These are phyloP conservation scores for Varecia variegata DNA, from an alignment of 2,797 vertebrate genomes.

Conservation along the genomic window DNA sequence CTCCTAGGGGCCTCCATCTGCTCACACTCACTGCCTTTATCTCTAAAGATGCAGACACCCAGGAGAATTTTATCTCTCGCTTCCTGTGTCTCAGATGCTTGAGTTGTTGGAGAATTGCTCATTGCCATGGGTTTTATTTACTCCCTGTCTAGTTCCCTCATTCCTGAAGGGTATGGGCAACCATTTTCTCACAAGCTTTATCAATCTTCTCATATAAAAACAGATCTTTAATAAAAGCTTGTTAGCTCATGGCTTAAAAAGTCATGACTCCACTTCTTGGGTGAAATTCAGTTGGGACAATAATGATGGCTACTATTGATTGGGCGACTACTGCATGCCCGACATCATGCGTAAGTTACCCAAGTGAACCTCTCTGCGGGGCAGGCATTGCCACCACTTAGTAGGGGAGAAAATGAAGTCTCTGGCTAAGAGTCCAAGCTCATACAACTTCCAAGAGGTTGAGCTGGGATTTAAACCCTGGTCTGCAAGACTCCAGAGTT, in stretches of 20 bases:
- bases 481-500: neutral
- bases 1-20: neutral
- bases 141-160: neutral
- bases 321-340: neutral
- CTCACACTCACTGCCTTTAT: neutral
- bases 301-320: neutral
- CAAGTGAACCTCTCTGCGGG: neutral
- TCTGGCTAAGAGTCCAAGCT: neutral
- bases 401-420: neutral
- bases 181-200: neutral
- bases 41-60: neutral
- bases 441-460: neutral
- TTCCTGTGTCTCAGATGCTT: neutral
- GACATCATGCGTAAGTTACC: accelerated
- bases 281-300: neutral
- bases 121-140: neutral
- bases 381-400: neutral
- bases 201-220: slow-evolving; percentile 24
- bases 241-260: neutral
- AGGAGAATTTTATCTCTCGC: neutral
- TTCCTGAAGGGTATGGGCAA: neutral
- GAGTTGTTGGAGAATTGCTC: neutral
- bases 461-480: neutral
- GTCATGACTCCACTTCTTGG: neutral
- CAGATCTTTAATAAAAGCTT: neutral